phyloP scores from a whole-genome alignment of 1,140 invertebrate genomes.

The Lordiphosa collinella region DNA sequence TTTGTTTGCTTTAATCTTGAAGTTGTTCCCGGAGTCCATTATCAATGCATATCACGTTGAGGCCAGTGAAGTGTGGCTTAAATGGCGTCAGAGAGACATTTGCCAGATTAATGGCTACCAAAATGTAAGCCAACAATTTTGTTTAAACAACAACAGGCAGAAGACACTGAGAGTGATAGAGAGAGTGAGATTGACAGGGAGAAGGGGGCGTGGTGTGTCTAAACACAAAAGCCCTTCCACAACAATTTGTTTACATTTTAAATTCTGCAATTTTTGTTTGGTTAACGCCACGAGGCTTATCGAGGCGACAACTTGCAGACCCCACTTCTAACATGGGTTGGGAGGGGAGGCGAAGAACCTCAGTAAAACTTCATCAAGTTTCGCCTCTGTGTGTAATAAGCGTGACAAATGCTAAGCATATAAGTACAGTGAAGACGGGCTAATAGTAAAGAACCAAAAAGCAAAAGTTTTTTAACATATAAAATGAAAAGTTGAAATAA shows the following conservation, averaged over 20 bases:
- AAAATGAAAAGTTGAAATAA: no score
- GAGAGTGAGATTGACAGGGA: not conserved
- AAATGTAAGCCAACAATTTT: slow-evolving; percentile 53
- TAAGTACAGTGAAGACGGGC: slow-evolving; percentile 15
- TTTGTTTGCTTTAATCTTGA: slow-evolving; percentile 57
- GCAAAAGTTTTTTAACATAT: no score
- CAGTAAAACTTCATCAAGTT: slow-evolving; percentile 68
- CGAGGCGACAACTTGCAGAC: slow-evolving; percentile 24
- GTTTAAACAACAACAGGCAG: slow-evolving; percentile 32
- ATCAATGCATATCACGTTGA: slow-evolving; percentile 75
- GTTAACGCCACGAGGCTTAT: slow-evolving; percentile 66
- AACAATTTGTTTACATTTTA: slow-evolving; percentile 76
- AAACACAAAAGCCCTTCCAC: slow-evolving; percentile 15
- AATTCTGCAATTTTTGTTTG: slow-evolving; percentile 76
- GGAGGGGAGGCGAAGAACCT: slow-evolving; percentile 15
- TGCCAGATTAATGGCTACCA: slow-evolving; percentile 68
- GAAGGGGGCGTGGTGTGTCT: slow-evolving; percentile 12
- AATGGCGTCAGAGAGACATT: slow-evolving; percentile 69
- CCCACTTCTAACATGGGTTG: no score
- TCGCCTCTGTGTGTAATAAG: slow-evolving; percentile 57
- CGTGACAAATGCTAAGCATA: slow-evolving; percentile 64
- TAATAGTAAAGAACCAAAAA: slow-evolving; percentile 29
- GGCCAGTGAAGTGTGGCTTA: slow-evolving; percentile 69
- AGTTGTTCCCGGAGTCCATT: slow-evolving; percentile 41
- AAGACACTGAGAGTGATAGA: not conserved